Evolutionary conservation across 1,140 invertebrate species (phyloP), one percentile per base, ranked within the genome.

Genomic region (Achatina immaculata): DNA sequence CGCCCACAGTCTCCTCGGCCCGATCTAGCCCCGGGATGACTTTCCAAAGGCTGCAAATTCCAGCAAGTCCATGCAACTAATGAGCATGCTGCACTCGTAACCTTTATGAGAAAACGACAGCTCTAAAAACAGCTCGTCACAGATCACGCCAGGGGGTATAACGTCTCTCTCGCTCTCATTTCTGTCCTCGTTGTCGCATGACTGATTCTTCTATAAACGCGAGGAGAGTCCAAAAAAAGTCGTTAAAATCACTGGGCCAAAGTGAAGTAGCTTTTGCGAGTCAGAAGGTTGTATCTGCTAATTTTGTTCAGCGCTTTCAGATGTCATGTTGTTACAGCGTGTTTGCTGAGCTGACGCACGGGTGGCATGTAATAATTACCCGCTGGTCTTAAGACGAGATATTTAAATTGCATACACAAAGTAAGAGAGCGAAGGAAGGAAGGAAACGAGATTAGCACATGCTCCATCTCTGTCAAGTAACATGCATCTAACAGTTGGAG

Each of bases 141-240:
- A 62, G 58, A 62, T 62, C 58, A 62, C 58, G 58, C 58, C 58
- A 62, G 58, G 58, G 58, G 58, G 58, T 55, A 62, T 62, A 62
- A 62, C 28, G 28, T 58, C 55, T 58, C 55, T 58, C 55, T 62
- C n/a, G 7, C 48, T 55, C 19, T 55, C 48, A 16, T 62, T 62
- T 28, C 58, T 62, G 28, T 16, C 28, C 58, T 2, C 1, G n/a
- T 62, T 62, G 58, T 62, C 58, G 58, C 58, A 62, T 62, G 58
- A 62, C 58, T 62, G 58, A 62, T 62, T 62, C 58, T 62, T 62
- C 58, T 62, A 28, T 62, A 31, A 4, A 6, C 58, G n/a, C n/a
- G 28, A 28, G 0, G n/a, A 28, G 4, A 9, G 58, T 6, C n/a
- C n/a, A 34, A 31, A 62, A 62, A 62, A 62, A 62, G 58, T 62